Percentiles rank a stretch among this genome's conserved stretches.
These are phyloP conservation scores for Coelinius sp. DNA, from an alignment of 2,888 invertebrate genomes.

Conservation along the genomic window DNA sequence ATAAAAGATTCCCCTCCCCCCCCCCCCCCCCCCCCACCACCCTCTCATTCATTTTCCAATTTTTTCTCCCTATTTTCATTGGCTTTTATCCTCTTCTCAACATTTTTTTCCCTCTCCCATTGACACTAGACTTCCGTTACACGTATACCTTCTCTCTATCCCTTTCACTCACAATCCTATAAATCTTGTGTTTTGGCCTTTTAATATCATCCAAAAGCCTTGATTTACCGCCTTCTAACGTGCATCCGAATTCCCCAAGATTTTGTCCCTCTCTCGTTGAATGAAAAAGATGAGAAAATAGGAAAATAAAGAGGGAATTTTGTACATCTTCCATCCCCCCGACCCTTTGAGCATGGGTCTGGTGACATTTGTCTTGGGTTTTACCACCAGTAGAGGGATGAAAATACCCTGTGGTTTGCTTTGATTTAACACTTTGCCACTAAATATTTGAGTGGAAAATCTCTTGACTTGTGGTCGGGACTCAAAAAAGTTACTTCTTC, in stretches of 20 bases:
- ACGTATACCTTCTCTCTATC: neutral
- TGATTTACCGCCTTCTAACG: constrained; percentile 67
- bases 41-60: neutral
- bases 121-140: constrained; percentile 7
- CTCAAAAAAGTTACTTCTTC: neutral
- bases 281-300: constrained; percentile 38
- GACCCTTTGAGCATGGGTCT: constrained; percentile 29
- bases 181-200: constrained; percentile 70
- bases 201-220: constrained; percentile 67
- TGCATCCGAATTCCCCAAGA: constrained; percentile 54
- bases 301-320: constrained; percentile 42
- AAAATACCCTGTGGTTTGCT: constrained; percentile 35
- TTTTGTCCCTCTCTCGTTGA: neutral
- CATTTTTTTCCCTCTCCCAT: neutral
- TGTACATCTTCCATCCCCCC: constrained; percentile 40
- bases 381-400: constrained; percentile 37
- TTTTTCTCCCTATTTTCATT: neutral
- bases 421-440: constrained; percentile 52
- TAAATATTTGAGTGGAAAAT: constrained; percentile 52
- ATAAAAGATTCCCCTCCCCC: neutral
- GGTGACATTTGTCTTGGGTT: constrained; percentile 55
- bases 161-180: constrained; percentile 46
- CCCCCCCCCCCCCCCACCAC: too few relatives aligned
- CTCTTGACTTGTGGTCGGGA: constrained; percentile 26
- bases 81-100: neutral